phyloP scores from a whole-genome alignment of 2,113 vertebrate genomes.

The Chaenocephalus aceratus region DNA sequence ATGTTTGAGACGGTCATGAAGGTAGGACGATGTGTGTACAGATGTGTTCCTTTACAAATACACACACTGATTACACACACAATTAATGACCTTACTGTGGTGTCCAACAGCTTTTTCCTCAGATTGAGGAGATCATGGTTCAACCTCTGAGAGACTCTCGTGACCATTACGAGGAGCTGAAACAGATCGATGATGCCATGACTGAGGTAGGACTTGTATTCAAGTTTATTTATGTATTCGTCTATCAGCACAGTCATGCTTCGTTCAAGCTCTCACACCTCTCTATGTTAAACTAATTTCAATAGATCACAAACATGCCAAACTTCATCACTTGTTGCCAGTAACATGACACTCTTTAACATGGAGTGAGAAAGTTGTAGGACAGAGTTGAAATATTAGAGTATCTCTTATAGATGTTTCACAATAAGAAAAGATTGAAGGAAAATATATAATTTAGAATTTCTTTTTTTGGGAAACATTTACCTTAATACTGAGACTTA shows the following conservation, averaged over 20 bases:
- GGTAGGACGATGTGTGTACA: constrained; percentile 61
- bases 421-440: neutral
- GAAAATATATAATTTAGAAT: neutral
- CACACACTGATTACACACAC: too few relatives aligned
- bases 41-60: too few relatives aligned
- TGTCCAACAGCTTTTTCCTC: constrained; percentile 85
- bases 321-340: neutral
- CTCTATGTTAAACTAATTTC: neutral
- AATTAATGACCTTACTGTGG: neutral
- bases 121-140: constrained; percentile 89
- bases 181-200: constrained; percentile 89
- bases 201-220: constrained; percentile 81
- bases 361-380: neutral
- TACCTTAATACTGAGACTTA: neutral
- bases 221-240: neutral
- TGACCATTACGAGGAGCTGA: constrained; percentile 89
- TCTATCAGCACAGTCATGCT: neutral
- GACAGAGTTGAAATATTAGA: neutral
- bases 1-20: constrained; percentile 90
- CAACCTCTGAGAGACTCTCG: constrained; percentile 87
- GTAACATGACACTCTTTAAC: neutral
- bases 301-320: neutral
- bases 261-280: neutral
- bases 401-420: neutral
- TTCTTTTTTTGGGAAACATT: neutral